Base-by-base conservation (phyloP, 2,888 invertebrate genomes). In the Torymus tubicola region DNA sequence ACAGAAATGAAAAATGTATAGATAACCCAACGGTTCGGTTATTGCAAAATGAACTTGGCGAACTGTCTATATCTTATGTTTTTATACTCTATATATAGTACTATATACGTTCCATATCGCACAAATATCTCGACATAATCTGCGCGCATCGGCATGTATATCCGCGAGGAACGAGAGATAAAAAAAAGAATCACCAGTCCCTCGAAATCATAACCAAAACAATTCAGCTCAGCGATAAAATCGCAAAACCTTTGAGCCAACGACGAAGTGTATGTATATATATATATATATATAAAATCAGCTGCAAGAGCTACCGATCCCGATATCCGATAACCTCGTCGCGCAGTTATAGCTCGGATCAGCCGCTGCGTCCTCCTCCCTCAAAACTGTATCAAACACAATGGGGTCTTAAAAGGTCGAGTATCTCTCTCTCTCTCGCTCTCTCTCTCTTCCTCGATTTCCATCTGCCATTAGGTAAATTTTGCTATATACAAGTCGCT, bases 391-490 rank as follows among this genome's bases (percentile, higher is more conserved):
- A 70, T 64, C 52, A n/a, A 77, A 57, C 11, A 78, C 78, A 78
- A 78, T 78, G 58, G 79, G 42, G 42, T 42, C 53, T 60, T 61
- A 68, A 70, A 31, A 14, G 55, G 69, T 69, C 75, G 31, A 75
- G 16, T 70, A 70, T 64, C 70, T 65, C n/a, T 68, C 42, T 31
- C 67, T 64, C 69, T 74, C 68, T 69, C 2, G 1, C 21, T 68
- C 72, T 74, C 61, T 77, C 68, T 70, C 14, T 64, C 64, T 21
- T 21, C 2, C 12, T 21, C 74, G 79, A 79, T 80, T 80, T 75
- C 75, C 74, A 75, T 80, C 80, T 69, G 58, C 58, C 70, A 75
- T 80, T 80, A 80, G 63, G 79, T 70, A 69, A 70, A 80, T 79
- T 74, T 70, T 64, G 42, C 42, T 42, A 42, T 64, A 50, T 42